Conservation (phyloP, 92 coral and sea anemone genomes). For the Epizoanthus rinbou region DNA sequence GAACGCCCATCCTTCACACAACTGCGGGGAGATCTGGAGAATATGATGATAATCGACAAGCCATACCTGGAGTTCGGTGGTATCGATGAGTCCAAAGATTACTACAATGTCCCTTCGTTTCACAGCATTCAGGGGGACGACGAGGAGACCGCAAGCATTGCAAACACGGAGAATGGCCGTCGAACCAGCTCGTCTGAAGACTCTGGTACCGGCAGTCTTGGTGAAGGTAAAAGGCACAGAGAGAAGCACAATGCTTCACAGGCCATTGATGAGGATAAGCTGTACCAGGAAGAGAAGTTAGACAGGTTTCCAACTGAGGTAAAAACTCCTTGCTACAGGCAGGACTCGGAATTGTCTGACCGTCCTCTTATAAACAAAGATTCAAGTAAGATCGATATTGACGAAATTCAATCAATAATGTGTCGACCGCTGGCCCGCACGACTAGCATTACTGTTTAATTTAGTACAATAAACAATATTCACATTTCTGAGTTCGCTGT, state of each 20-base stretch:
- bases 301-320: not conserved
- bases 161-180: not conserved
- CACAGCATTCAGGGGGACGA: conserved; percentile 32
- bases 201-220: not conserved
- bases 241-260: not conserved
- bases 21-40: conserved; percentile 30
- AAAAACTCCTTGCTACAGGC: conserved; percentile 23
- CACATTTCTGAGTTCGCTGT: too few species aligned
- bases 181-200: not conserved
- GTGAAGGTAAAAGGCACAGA: not conserved
- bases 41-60: conserved; percentile 33
- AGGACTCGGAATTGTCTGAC: conserved; percentile 30
- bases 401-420: conserved; percentile 37
- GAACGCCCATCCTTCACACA: conserved; percentile 29
- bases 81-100: conserved; percentile 34
- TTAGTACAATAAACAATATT: too few species aligned
- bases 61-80: conserved; percentile 31
- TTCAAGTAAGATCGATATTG: not conserved
- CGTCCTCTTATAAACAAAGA: conserved; percentile 14
- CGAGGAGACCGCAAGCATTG: not conserved
- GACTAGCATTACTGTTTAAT: conserved; percentile 5
- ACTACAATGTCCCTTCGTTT: conserved; percentile 39
- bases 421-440: conserved; percentile 29
- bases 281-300: not conserved
- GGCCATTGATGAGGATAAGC: not conserved